These are phyloP conservation scores for Cecropterus lyciades DNA, from an alignment of 1,140 invertebrate genomes.

Conservation along the genomic window DNA sequence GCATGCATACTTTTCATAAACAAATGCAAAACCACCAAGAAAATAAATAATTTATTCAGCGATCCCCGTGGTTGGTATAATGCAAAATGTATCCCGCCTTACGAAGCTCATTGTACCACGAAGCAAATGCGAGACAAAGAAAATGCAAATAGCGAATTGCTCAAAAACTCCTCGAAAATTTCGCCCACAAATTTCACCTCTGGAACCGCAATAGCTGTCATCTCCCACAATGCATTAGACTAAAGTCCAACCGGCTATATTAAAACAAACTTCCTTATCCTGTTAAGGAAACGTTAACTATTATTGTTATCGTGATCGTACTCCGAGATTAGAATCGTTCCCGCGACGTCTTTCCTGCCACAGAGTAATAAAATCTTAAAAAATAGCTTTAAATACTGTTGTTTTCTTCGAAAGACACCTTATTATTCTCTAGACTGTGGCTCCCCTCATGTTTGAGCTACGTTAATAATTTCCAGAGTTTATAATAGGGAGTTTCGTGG, in stretches of 20 bases:
- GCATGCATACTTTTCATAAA: constrained; percentile 15
- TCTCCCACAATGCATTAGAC: constrained; percentile 30
- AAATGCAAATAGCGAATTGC: constrained; percentile 30
- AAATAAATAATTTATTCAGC: constrained; percentile 29
- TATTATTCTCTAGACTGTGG: constrained; percentile 7
- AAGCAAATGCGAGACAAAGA: constrained; percentile 33
- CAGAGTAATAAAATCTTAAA: constrained; percentile 24
- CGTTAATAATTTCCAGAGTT: constrained; percentile 17
- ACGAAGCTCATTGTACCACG: constrained; percentile 25
- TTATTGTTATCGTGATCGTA: constrained; percentile 44
- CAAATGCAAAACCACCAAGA: constrained; percentile 14
- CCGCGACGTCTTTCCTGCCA: constrained; percentile 10
- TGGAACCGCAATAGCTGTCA: constrained; percentile 22
- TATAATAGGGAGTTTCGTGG: constrained; percentile 11
- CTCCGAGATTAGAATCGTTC: constrained; percentile 38
- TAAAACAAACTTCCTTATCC: constrained; percentile 39
- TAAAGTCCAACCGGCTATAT: constrained; percentile 21
- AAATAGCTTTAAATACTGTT: constrained; percentile 4
- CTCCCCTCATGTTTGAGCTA: not conserved
- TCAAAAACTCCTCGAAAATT: constrained; percentile 31
- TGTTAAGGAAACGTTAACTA: constrained; percentile 46
- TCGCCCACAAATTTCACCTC: constrained; percentile 25
- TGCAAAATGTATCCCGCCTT: constrained; percentile 34
- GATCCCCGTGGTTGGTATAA: constrained; percentile 16
- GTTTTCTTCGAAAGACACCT: not conserved